Conservation (phyloP, 64 coral and sea anemone species). For the Pachyseris speciosa region DNA sequence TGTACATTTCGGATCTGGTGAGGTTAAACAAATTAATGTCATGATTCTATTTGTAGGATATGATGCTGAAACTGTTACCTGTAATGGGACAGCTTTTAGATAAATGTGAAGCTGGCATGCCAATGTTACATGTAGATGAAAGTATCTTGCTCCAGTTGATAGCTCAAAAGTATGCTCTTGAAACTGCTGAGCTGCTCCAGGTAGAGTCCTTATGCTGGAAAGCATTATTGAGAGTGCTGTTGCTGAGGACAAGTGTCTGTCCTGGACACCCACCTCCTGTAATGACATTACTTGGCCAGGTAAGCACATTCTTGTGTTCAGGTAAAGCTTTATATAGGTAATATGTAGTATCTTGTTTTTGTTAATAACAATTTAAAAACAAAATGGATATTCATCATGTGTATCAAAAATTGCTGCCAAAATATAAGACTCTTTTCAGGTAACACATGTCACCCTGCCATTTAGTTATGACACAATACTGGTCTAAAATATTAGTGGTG, state of each 20-base stretch:
- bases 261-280: conserved; percentile 48
- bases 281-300: conserved; percentile 4
- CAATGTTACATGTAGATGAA: conserved; percentile 68
- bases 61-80: conserved; percentile 32
- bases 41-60: conserved; percentile 1
- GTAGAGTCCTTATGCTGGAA: conserved; percentile 40
- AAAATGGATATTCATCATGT: too few relatives aligned
- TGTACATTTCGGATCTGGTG: too few relatives aligned
- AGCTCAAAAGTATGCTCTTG: conserved; percentile 51
- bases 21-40: too few relatives aligned
- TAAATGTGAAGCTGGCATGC: neutral
- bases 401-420: too few relatives aligned
- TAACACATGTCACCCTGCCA: too few relatives aligned
- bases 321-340: too few relatives aligned
- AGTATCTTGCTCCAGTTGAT: conserved; percentile 56
- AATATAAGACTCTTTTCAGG: too few relatives aligned
- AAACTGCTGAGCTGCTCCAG: conserved; percentile 50
- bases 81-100: conserved; percentile 6
- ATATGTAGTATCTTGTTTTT: too few relatives aligned
- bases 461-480: too few relatives aligned
- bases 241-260: conserved; percentile 36
- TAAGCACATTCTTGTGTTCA: neutral
- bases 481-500: too few relatives aligned
- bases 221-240: conserved; percentile 12
- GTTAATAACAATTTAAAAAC: too few relatives aligned